Conservation (phyloP, 2,797 vertebrate genomes). For the Helarctos malayanus region DNA sequence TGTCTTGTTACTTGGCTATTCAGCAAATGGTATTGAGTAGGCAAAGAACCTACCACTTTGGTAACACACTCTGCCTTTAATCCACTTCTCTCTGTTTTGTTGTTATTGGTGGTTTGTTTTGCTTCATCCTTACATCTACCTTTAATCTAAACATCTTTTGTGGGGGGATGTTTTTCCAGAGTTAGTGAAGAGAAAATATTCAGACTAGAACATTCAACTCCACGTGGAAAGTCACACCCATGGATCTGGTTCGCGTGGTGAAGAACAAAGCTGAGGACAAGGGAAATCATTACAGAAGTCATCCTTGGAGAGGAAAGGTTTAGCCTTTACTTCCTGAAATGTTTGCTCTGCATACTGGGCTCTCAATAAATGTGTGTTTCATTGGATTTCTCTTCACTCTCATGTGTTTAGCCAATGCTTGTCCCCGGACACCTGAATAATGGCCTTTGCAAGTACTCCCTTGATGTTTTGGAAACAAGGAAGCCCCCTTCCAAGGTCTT, state of each 20-base stretch:
- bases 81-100: not conserved
- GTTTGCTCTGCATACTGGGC: not conserved
- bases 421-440: not conserved
- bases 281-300: not conserved
- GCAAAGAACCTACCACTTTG: not conserved
- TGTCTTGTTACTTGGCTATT: not conserved
- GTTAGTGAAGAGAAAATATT: slow-evolving; percentile 48
- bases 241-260: not conserved
- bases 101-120: not conserved
- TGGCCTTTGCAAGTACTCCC: not conserved
- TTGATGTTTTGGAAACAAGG: not conserved
- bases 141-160: slow-evolving; percentile 48
- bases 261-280: not conserved
- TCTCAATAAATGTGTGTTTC: not conserved
- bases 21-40: not conserved
- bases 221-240: not conserved
- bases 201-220: not conserved
- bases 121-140: not conserved
- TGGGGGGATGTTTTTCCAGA: not conserved
- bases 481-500: not conserved
- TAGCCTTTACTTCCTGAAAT: not conserved
- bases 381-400: not conserved
- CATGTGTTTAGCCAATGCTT: not conserved
- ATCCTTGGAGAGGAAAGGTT: not conserved
- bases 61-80: not conserved